phyloP scores from a whole-genome alignment of 2,888 invertebrate species.

The Tenthredo mesomela region DNA sequence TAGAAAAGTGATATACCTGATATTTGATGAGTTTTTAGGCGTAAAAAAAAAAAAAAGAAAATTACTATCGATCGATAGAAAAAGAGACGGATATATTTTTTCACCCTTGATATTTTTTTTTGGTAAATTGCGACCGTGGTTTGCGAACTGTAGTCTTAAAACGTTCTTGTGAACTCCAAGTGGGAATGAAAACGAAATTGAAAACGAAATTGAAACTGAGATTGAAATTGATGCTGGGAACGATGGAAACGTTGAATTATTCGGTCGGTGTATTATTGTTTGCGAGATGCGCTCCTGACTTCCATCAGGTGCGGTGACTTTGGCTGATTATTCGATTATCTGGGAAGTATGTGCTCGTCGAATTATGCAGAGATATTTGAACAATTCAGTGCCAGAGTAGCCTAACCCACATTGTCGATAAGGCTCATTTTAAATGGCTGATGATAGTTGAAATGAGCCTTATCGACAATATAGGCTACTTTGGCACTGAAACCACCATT shows the following conservation, averaged over 20 bases:
- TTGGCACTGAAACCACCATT: not conserved
- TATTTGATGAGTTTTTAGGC: not conserved
- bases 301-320: conserved; percentile 2
- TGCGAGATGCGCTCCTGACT: conserved; percentile 21
- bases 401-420: too few relatives aligned
- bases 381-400: too few relatives aligned
- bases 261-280: conserved; percentile 28
- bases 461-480: too few relatives aligned
- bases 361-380: conserved; percentile 2
- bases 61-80: not conserved
- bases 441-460: too few relatives aligned
- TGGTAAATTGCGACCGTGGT: not conserved
- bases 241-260: conserved; percentile 39
- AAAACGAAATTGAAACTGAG: conserved; percentile 31
- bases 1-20: not conserved
- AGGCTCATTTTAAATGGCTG: too few relatives aligned
- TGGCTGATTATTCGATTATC: conserved; percentile 23
- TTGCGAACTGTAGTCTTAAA: conserved; percentile 12
- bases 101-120: not conserved
- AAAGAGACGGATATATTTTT: not conserved
- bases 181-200: conserved; percentile 32
- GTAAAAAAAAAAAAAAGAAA: not conserved
- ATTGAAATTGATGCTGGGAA: conserved; percentile 19
- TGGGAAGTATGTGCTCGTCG: not conserved
- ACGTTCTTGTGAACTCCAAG: not conserved